Evolutionary conservation across 2,797 vertebrate species (phyloP).

Genomic region (Crocidura indochinensis): DNA sequence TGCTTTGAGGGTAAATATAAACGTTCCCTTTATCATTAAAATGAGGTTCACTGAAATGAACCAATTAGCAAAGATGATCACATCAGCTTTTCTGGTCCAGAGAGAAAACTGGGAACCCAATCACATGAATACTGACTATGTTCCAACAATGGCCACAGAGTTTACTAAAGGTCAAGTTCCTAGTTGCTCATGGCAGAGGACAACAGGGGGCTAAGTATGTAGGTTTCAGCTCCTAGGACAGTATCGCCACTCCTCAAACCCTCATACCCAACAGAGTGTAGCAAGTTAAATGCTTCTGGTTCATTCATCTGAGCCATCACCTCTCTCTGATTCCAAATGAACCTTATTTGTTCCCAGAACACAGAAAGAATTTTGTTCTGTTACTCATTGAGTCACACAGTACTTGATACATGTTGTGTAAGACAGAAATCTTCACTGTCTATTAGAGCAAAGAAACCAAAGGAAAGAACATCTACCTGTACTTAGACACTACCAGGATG

Average conservation of each 20-base stretch:
- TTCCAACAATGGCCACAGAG: not conserved
- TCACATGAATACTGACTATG: slow-evolving; percentile 4
- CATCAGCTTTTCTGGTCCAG: not conserved
- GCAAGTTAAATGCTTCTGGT: not conserved
- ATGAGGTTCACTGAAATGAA: not conserved
- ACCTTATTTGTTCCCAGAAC: slow-evolving; percentile 36
- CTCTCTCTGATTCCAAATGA: slow-evolving; percentile 31
- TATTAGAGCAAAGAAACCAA: slow-evolving; percentile 44
- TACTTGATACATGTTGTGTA: not conserved
- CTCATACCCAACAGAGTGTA: not conserved
- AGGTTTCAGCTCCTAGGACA: not conserved
- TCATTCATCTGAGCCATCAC: slow-evolving; percentile 1
- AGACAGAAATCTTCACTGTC: slow-evolving; percentile 35
- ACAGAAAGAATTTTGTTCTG: not conserved
- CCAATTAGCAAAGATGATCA: slow-evolving; percentile 15
- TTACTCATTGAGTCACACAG: too few relatives aligned
- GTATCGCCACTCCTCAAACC: slow-evolving; percentile 8
- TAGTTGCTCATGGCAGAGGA: not conserved
- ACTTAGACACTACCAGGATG: not conserved
- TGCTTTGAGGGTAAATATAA: not conserved
- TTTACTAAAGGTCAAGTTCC: slow-evolving; percentile 47
- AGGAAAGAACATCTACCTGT: too few relatives aligned
- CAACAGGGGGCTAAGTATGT: not conserved
- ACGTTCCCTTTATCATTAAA: not conserved
- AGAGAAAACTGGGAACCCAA: slow-evolving; percentile 23